Base-by-base conservation (phyloP, 1,140 invertebrate species). In the Fopius arisanus region DNA sequence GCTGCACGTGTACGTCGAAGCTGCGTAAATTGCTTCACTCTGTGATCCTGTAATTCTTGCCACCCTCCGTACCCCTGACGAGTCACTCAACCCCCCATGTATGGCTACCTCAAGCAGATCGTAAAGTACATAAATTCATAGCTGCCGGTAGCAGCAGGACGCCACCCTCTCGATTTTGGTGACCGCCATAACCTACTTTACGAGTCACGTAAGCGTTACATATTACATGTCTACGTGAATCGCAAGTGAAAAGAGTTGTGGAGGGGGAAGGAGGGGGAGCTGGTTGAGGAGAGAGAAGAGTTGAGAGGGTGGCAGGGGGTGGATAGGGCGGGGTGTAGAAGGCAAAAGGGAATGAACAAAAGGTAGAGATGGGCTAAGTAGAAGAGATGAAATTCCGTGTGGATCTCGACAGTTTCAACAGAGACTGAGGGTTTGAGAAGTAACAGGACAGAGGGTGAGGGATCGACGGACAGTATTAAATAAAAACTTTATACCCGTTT, bases 141-240 rank as follows among this genome's bases (percentile, higher is more conserved):
- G 73, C 28, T 67, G 19, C 29, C 28, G 62, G 62, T 23, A 51
- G 66, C 12, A 43, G 23, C 9, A 28, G 59, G 12, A 21, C n/a
- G 62, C 26, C 54, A 40, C 33, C 59, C 67, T 63, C 41, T 19
- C 43, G 37, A 37, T 74, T 70, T 48, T 12, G 59, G 67, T 23
- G 23, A 71, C 51, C 43, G 48, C 63, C 41, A 70, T 75, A 67
- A 67, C 68, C 69, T 5, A 67, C 62, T 75, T 75, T 75, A 75
- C 69, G 72, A 73, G 74, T 67, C 70, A 76, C 78, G 72, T 79
- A 79, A 79, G 68, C 74, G 76, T 73, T 79, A 79, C 76, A 78
- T 75, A 78, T 78, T 79, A 73, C 70, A 72, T 74, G 41, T 31
- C 28, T 74, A 78, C 76, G 76, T 78, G 78, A 74, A 72, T 72